phyloP scores from a whole-genome alignment of 2,113 vertebrate species.

The Bufo bufo region DNA sequence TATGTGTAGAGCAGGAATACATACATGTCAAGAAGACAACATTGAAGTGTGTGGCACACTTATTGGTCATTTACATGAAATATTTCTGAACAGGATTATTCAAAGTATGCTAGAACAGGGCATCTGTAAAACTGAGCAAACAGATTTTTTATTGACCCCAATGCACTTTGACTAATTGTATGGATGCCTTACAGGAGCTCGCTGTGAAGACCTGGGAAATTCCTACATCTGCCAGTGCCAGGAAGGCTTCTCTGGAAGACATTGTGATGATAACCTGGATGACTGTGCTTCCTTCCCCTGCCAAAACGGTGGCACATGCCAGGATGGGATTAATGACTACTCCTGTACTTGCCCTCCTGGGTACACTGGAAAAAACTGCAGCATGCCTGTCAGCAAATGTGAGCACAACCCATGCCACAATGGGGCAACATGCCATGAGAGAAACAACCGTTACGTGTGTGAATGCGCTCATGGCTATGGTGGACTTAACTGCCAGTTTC shows the following conservation, averaged over 20 bases:
- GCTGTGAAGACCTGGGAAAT: slow-evolving; percentile 89
- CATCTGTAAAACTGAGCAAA: not conserved
- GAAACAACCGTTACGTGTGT: slow-evolving; percentile 87
- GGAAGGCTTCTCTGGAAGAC: slow-evolving; percentile 87
- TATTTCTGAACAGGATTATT: not conserved
- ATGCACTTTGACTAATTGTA: not conserved
- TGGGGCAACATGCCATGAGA: slow-evolving; percentile 93
- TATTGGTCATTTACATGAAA: too few relatives aligned
- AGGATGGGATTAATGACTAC: slow-evolving; percentile 84
- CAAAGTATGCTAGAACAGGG: not conserved
- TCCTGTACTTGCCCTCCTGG: slow-evolving; percentile 92
- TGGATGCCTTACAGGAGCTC: slow-evolving; percentile 78
- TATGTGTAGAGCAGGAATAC: too few relatives aligned
- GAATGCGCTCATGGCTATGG: slow-evolving; percentile 90
- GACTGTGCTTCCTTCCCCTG: slow-evolving; percentile 88
- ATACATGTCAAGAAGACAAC: too few relatives aligned
- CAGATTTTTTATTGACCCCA: not conserved
- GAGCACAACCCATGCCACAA: slow-evolving; percentile 94
- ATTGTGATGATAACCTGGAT: slow-evolving; percentile 84
- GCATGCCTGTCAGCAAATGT: slow-evolving; percentile 84
- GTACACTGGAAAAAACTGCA: slow-evolving; percentile 93
- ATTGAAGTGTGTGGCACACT: too few relatives aligned
- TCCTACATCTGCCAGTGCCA: slow-evolving; percentile 91
- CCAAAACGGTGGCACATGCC: slow-evolving; percentile 89
- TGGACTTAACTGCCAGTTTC: slow-evolving; percentile 93